A percentile compares a stretch with the other conserved stretches of the same genome.
Evolutionary conservation across 2,888 invertebrate species (phyloP).

Genomic region (Nasonovia ribisnigri): DNA sequence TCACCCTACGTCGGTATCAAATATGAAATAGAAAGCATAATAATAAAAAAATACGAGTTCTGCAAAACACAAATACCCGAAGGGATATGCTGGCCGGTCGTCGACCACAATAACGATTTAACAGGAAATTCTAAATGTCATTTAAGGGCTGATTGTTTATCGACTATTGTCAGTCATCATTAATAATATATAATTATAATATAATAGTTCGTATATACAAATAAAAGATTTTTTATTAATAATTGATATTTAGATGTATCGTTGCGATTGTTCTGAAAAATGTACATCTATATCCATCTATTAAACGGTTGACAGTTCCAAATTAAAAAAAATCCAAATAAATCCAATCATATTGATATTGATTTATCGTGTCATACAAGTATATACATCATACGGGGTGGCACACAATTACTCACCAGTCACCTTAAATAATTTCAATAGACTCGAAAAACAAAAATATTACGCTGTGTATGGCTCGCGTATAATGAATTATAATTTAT

Average conservation of each 20-base stretch:
- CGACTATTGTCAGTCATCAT: neutral
- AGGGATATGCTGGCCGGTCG: neutral
- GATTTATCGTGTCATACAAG: conserved; percentile 29
- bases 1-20: neutral
- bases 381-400: neutral
- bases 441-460: neutral
- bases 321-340: conserved; percentile 39
- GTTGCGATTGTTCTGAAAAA: conserved; percentile 38
- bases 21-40: neutral
- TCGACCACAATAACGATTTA: conserved; percentile 17
- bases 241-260: neutral
- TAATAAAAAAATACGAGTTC: neutral
- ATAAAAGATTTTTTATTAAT: conserved; percentile 21
- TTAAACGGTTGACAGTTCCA: conserved; percentile 5
- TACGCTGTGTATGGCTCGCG: neutral
- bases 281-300: neutral
- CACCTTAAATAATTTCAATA: neutral
- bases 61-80: neutral
- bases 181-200: conserved; percentile 20
- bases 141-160: conserved; percentile 25
- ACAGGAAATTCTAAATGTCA: neutral
- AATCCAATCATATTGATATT: conserved; percentile 17
- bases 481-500: neutral
- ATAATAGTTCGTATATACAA: conserved; percentile 20
- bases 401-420: neutral